These are phyloP conservation scores for Muntiacus reevesi DNA, from an alignment of 2,113 vertebrate genomes.

Conservation along the genomic window DNA sequence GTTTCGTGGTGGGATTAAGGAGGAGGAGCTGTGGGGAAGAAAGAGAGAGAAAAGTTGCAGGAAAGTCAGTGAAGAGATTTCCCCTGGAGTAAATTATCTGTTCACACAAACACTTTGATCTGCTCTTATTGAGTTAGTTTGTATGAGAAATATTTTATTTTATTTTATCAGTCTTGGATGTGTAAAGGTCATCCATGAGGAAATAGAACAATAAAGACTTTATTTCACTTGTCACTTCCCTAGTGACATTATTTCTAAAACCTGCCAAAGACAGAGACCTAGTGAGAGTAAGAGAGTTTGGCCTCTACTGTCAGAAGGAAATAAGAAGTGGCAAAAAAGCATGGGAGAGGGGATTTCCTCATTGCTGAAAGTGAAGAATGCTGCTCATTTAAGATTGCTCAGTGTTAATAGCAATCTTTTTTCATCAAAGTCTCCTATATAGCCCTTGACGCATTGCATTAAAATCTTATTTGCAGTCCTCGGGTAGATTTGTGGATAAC, in stretches of 20 bases:
- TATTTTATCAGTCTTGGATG: neutral
- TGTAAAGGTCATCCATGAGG: neutral
- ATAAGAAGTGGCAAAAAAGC: neutral
- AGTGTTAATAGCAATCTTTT: neutral
- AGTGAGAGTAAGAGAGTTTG: neutral
- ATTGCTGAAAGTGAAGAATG: neutral
- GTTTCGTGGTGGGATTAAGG: neutral
- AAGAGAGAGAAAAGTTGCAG: neutral
- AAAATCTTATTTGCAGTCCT: neutral
- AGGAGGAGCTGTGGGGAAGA: neutral
- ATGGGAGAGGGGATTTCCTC: neutral
- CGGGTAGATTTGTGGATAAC: neutral
- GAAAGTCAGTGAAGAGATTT: neutral
- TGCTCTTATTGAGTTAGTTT: neutral
- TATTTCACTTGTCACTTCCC: neutral
- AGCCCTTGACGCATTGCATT: neutral
- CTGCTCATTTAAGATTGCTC: neutral
- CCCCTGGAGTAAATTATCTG: neutral
- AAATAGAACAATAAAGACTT: conserved; percentile 7
- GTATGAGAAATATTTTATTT: neutral
- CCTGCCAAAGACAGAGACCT: neutral
- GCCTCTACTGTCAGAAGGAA: neutral
- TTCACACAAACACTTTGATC: neutral
- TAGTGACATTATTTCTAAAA: conserved; percentile 2
- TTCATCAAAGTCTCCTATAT: neutral